phyloP scores from a whole-genome alignment of 2,888 invertebrate genomes.

The Balanococcus diminutus region DNA sequence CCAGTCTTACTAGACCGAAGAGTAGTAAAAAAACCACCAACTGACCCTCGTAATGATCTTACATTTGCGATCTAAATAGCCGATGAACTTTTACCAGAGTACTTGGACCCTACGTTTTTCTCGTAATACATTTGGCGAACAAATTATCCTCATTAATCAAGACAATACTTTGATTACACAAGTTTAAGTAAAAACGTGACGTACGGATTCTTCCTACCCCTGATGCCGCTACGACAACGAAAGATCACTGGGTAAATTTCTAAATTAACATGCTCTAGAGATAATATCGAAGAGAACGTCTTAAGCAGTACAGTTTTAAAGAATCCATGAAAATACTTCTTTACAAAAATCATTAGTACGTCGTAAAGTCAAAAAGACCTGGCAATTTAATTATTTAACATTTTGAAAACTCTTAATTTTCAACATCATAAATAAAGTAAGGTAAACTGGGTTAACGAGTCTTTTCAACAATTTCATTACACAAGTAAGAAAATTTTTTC shows the following conservation, averaged over 20 bases:
- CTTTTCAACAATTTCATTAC: not conserved
- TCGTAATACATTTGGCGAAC: not conserved
- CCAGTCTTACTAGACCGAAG: not conserved
- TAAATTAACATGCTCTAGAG: not conserved
- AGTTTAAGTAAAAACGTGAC: not conserved
- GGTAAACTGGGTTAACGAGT: not conserved
- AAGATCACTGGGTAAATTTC: not conserved
- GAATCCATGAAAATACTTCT: not conserved
- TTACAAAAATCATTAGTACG: not conserved
- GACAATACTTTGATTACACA: slow-evolving; percentile 4
- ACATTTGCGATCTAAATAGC: not conserved
- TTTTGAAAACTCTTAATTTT: slow-evolving; percentile 18
- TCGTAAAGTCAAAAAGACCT: not conserved
- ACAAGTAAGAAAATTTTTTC: not conserved
- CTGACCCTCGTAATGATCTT: not conserved
- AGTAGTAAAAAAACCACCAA: not conserved
- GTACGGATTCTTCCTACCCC: not conserved
- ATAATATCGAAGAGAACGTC: not conserved
- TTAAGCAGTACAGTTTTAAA: not conserved
- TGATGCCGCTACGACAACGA: not conserved
- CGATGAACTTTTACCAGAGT: not conserved
- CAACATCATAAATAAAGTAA: not conserved
- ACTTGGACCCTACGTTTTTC: not conserved
- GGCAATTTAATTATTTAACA: slow-evolving; percentile 11
- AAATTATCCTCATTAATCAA: slow-evolving; percentile 8